A percentile compares a stretch with the other conserved stretches of the same genome.
These are phyloP conservation scores for Mionectes olivaceus DNA, from an alignment of 2,797 vertebrate genomes.

Conservation along the genomic window DNA sequence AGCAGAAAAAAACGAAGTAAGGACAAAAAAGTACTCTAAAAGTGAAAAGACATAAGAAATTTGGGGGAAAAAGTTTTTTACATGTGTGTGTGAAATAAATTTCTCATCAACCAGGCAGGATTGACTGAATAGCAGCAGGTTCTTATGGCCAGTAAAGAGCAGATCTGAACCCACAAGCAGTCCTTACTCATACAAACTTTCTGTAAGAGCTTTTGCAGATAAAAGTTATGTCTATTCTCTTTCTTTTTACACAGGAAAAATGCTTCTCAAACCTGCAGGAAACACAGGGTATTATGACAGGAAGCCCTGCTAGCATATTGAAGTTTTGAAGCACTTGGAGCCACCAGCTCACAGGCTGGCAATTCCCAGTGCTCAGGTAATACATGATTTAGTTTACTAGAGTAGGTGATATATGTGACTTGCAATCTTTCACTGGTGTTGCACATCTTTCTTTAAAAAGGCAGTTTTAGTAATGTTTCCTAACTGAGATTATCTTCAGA, in stretches of 20 bases:
- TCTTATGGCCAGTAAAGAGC: neutral
- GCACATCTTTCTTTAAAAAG: neutral
- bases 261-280: neutral
- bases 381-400: neutral
- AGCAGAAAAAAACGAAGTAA: neutral
- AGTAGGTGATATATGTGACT: neutral
- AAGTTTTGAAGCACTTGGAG: neutral
- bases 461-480: neutral
- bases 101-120: neutral
- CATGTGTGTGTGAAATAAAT: neutral
- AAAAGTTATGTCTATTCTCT: neutral
- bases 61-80: accelerated
- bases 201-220: neutral
- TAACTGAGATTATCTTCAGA: neutral
- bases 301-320: neutral
- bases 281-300: neutral
- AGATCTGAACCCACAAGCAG: neutral
- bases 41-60: neutral
- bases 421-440: neutral
- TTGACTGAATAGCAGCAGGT: neutral
- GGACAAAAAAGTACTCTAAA: neutral
- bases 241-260: neutral
- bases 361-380: neutral
- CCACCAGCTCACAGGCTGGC: neutral
- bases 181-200: neutral